Evolutionary conservation across 2,113 vertebrate genomes (phyloP).

Genomic region (Antigone vipio): DNA sequence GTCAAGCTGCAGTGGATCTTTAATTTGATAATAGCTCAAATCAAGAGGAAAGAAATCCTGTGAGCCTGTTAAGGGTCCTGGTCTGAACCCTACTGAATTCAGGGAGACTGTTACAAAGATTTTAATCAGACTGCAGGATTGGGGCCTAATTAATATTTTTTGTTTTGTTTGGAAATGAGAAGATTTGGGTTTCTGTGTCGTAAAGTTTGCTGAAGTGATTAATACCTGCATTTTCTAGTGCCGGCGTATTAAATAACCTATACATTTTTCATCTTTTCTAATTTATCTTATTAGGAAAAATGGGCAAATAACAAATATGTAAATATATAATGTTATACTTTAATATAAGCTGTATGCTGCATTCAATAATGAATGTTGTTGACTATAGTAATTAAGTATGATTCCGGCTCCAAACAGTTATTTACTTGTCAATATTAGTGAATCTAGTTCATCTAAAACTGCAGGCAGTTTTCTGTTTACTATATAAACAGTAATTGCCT

Average conservation of each 20-base stretch:
- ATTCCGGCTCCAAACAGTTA: slow-evolving; percentile 6
- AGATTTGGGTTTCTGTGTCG: neutral
- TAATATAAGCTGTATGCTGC: neutral
- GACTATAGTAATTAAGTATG: slow-evolving; percentile 29
- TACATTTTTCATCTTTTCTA: neutral
- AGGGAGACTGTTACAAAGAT: neutral
- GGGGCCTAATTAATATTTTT: neutral
- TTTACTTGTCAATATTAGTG: slow-evolving; percentile 25
- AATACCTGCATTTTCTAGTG: neutral
- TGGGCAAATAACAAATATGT: neutral
- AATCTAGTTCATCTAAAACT: slow-evolving; percentile 1
- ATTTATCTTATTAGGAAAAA: neutral
- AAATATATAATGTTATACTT: neutral
- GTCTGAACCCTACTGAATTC: neutral
- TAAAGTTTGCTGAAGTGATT: neutral
- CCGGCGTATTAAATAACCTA: neutral
- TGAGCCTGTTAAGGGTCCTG: neutral
- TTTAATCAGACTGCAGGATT: neutral
- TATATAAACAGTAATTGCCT: slow-evolving; percentile 25
- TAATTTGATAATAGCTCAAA: slow-evolving; percentile 7
- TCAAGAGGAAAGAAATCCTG: neutral
- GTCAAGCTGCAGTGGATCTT: neutral
- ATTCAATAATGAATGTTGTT: slow-evolving; percentile 24
- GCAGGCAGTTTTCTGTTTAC: slow-evolving; percentile 21
- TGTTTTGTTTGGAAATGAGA: neutral